Conservation (phyloP, 2,113 vertebrate species). For the Psilopogon haemacephalus region DNA sequence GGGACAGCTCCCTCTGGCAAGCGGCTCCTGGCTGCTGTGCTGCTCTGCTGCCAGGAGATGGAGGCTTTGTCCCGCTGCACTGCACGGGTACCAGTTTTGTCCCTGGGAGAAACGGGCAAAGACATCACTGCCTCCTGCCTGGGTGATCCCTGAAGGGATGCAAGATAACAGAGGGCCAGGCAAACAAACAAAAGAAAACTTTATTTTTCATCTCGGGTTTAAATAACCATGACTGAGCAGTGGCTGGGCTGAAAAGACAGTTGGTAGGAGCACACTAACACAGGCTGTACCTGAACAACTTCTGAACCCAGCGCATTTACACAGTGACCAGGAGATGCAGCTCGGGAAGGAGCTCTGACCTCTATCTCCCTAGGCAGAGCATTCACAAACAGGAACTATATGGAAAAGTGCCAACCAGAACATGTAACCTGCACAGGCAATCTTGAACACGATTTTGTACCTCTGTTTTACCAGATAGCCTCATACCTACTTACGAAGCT, state of each 20-base stretch:
- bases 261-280: neutral
- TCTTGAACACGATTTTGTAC: neutral
- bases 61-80: neutral
- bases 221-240: neutral
- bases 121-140: neutral
- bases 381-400: accelerated
- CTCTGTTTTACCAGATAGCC: accelerated
- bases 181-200: neutral
- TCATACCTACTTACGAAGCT: neutral
- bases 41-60: conserved; percentile 38
- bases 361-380: neutral
- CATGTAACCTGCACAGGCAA: neutral
- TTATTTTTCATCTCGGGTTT: neutral
- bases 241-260: neutral
- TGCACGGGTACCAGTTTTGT: accelerated
- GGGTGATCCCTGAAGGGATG: neutral
- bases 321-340: neutral
- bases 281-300: neutral
- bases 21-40: accelerated
- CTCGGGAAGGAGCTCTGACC: neutral
- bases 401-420: neutral
- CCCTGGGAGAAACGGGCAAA: accelerated
- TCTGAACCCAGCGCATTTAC: neutral
- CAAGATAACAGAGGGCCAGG: neutral
- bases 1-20: neutral